These are phyloP conservation scores for Nomada flava DNA, from an alignment of 2,888 invertebrate genomes.

Conservation along the genomic window DNA sequence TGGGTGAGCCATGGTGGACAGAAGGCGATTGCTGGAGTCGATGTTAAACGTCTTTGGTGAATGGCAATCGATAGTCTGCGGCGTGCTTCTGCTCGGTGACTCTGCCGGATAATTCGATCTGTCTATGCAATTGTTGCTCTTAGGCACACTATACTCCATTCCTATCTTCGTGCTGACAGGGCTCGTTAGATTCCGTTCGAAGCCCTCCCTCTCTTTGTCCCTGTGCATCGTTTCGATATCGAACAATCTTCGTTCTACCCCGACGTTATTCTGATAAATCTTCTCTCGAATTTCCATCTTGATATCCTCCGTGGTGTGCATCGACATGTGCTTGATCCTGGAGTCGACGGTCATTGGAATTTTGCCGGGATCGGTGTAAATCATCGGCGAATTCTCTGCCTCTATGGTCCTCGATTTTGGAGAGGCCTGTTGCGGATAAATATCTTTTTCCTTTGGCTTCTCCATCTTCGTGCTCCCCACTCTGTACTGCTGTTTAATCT, in stretches of 20 bases:
- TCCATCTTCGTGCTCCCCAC: conserved; percentile 75
- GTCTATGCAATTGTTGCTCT: conserved; percentile 62
- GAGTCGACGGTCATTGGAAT: conserved; percentile 72
- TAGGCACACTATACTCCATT: conserved; percentile 60
- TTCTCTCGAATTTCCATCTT: conserved; percentile 75
- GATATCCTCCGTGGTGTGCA: conserved; percentile 71
- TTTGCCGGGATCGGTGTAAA: conserved; percentile 77
- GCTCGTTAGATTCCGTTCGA: conserved; percentile 57
- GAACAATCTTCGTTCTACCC: conserved; percentile 68
- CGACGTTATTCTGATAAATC: conserved; percentile 71
- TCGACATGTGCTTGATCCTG: conserved; percentile 67
- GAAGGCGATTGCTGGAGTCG: conserved; percentile 64
- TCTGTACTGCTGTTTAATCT: conserved; percentile 87
- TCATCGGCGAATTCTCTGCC: conserved; percentile 61
- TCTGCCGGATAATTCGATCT: conserved; percentile 66
- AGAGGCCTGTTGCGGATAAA: conserved; percentile 70
- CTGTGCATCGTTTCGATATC: conserved; percentile 74
- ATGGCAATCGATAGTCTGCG: conserved; percentile 58
- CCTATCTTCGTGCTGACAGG: conserved; percentile 48
- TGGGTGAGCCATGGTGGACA: conserved; percentile 47
- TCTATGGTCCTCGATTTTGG: conserved; percentile 68
- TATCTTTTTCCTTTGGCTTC: conserved; percentile 69
- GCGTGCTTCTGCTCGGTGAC: conserved; percentile 57
- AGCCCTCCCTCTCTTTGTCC: conserved; percentile 70
- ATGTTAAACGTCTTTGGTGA: conserved; percentile 67